Percentiles rank a stretch among this genome's conserved stretches.
phyloP scores from a whole-genome alignment of 2,888 invertebrate species.

The Dorcus hopei region DNA sequence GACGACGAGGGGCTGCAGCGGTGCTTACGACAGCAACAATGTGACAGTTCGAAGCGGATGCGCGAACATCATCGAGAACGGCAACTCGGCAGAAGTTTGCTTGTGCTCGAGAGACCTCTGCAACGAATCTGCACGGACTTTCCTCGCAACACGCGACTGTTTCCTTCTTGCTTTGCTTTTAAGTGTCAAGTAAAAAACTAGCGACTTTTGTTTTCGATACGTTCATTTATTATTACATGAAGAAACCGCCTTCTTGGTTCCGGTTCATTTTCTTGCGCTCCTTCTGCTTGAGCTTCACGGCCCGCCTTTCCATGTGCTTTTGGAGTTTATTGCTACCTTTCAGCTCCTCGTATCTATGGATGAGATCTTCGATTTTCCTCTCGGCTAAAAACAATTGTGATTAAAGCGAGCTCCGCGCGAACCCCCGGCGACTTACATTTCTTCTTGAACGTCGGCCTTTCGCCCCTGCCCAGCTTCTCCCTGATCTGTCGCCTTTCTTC shows the following conservation, averaged over 20 bases:
- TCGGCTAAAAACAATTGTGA: conserved; percentile 61
- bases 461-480: conserved; percentile 63
- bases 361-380: conserved; percentile 67
- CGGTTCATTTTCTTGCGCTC: conserved; percentile 28
- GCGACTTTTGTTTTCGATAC: neutral
- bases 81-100: conserved; percentile 18
- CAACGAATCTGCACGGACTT: conserved; percentile 7
- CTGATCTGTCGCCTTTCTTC: conserved; percentile 57
- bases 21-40: conserved; percentile 19
- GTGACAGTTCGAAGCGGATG: conserved; percentile 25
- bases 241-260: too few species aligned
- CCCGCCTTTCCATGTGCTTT: conserved; percentile 76
- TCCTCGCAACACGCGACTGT: too few species aligned
- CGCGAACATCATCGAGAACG: conserved; percentile 11
- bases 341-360: conserved; percentile 76
- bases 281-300: conserved; percentile 67
- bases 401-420: neutral
- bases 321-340: conserved; percentile 74
- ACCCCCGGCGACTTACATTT: conserved; percentile 58
- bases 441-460: conserved; percentile 68
- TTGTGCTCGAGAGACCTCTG: conserved; percentile 22
- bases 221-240: neutral
- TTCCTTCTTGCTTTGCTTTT: too few species aligned
- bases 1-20: conserved; percentile 28
- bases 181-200: neutral